Evolutionary conservation across 2,888 invertebrate species (phyloP), one percentile per base, ranked within the genome.

Genomic region (Cephus sareptanus): DNA sequence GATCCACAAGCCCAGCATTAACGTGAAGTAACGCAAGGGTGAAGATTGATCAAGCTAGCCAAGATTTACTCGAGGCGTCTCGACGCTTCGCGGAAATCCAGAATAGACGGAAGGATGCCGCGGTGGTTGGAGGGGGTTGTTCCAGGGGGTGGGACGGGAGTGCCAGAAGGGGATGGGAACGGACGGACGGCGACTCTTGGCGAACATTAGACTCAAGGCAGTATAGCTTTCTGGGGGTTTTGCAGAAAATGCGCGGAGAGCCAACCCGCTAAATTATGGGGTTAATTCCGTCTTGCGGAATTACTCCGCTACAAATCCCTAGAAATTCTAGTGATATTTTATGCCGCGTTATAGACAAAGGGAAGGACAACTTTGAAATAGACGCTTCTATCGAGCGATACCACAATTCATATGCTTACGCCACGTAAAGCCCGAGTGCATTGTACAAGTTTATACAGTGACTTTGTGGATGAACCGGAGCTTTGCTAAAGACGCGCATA

Each of bases 241-340:
- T 77, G 80, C 76, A 73, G 81, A 74, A 74, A 74, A 74, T n/a
- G 35, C 71, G 71, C 74, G 37, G 74, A 74, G 74, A 79, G 81
- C 82, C 81, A 82, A 83, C 79, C 81, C 83, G 79, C 79, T 83
- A 80, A 81, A 84, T 84, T 83, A 82, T 77, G 81, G 74, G 81
- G 76, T 79, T 83, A 82, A 82, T 83, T 81, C 79, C 77, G 69
- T 77, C 69, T 80, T 76, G 79, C 71, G 78, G 74, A 78, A 77
- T 81, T 78, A 76, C 79, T 73, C 74, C 71, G 35, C 76, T 79
- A 56, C 80, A 79, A 83, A 80, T 81, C 79, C 77, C 76, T n/a
- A 33, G 71, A 13, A 71, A 71, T 34, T 31, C 71, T 34, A 34
- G 34, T 71, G 71, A 71, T 71, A 71, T 71, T 71, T 71, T 34